Base-by-base conservation (phyloP, 2,888 invertebrate species). In the Drosophila stalkeri region DNA sequence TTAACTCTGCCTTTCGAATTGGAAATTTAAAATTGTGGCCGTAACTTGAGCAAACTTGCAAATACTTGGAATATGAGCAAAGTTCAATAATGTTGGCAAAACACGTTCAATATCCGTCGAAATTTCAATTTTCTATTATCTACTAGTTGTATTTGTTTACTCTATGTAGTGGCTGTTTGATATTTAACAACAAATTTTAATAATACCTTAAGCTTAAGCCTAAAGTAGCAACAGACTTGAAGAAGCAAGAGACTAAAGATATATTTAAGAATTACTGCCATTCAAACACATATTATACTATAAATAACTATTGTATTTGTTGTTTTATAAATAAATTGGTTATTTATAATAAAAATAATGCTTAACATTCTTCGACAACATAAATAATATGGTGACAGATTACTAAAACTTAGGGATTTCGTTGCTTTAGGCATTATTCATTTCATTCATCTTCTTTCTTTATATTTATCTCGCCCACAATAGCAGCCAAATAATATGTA, bases 41-140 rank as follows among this genome's bases (percentile, higher is more conserved):
- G 47, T 20, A 9, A 39, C 43, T 60, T 33, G 43, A 47, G 23
- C 16, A n/a, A 59, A 41, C 52, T 49, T 49, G 16, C 20, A n/a
- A 43, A 31, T 47, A 44, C 46, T 44, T 44, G 27, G 1, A 52
- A 49, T n/a, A 35, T 16, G 20, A 57, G 52, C 11, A 56, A 52
- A 44, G 39, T 60, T 39, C 1, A n/a, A 8, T 3, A 33, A n/a
- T 11, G n/a, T 49, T 11, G 11, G 31, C n/a, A 49, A 49, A 64
- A 3, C 39, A 37, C 9, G 2, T 41, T 43, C 9, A 37, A 37
- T 35, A 31, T 47, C 18, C 6, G 18, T 3, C 14, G 20, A 14
- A 16, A 37, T 16, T 54, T 2, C 16, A 23, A 54, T 23, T 54
- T 37, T 8, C 14, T 54, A 12, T 35, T 8, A 2, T 14, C 20